Conservation (phyloP, 2,888 invertebrate genomes). For the Labia minor region DNA sequence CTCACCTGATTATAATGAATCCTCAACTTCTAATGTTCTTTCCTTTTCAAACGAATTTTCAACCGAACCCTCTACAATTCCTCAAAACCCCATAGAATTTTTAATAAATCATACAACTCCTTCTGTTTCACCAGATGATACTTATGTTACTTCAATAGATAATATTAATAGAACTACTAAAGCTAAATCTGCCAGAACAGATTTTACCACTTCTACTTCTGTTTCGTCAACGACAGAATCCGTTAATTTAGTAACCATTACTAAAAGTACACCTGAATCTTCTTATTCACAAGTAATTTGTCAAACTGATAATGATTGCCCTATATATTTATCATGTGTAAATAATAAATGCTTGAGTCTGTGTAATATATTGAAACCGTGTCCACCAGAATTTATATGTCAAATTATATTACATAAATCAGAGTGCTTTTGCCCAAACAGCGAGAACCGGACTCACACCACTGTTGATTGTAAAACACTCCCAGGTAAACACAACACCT, state of each 20-base stretch:
- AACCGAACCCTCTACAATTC: no score
- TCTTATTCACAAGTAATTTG: slow-evolving; percentile 5
- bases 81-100: no score
- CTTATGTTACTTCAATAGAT: not conserved
- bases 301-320: slow-evolving; percentile 28
- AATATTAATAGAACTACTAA: slow-evolving; percentile 6
- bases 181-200: not conserved
- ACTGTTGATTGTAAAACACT: slow-evolving; percentile 43
- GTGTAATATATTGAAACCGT: slow-evolving; percentile 41
- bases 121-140: not conserved
- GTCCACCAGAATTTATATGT: slow-evolving; percentile 39
- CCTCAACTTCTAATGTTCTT: no score
- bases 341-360: slow-evolving; percentile 42
- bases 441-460: slow-evolving; percentile 32
- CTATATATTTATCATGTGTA: slow-evolving; percentile 37
- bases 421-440: slow-evolving; percentile 46
- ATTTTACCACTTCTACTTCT: not conserved
- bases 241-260: not conserved
- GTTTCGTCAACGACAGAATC: not conserved
- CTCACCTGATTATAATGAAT: no score
- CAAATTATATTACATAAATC: slow-evolving; percentile 43
- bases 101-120: no score
- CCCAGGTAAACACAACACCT: slow-evolving; percentile 45
- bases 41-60: no score
- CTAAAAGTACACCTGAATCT: not conserved